These are phyloP conservation scores for Hyposoter dolosus DNA, from an alignment of 2,888 invertebrate genomes.

Conservation along the genomic window DNA sequence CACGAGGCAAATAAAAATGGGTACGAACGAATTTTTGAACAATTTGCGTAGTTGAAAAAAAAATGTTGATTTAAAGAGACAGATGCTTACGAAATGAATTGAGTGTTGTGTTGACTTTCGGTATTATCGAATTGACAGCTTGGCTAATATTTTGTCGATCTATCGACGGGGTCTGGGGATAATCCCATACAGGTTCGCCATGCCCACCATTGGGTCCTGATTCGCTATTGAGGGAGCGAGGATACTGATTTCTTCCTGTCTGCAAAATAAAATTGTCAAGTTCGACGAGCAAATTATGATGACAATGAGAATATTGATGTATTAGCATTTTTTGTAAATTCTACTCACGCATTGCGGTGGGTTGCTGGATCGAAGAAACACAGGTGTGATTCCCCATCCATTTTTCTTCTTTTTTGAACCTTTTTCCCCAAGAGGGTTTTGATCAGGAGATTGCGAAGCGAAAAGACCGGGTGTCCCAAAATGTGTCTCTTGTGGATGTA, in stretches of 20 bases:
- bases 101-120: not conserved
- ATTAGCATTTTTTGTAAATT: not conserved
- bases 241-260: conserved; percentile 46
- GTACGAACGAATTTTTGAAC: not conserved
- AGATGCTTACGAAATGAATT: conserved; percentile 34
- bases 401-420: conserved; percentile 16
- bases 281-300: not conserved
- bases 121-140: conserved; percentile 58
- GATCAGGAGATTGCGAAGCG: not conserved
- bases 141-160: not conserved
- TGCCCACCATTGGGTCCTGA: conserved; percentile 52
- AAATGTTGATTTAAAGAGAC: not conserved
- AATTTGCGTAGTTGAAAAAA: not conserved
- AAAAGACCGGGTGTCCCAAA: not conserved
- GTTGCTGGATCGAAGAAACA: not conserved
- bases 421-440: not conserved
- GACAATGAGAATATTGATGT: not conserved
- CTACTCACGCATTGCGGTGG: conserved; percentile 23
- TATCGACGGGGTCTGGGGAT: conserved; percentile 67
- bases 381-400: not conserved
- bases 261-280: conserved; percentile 38
- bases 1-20: not conserved
- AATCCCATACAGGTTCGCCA: conserved; percentile 71
- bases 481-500: not conserved
- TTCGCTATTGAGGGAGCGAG: conserved; percentile 39